phyloP scores from a whole-genome alignment of 2,888 invertebrate species.

The Zhuqinia jingwanae region DNA sequence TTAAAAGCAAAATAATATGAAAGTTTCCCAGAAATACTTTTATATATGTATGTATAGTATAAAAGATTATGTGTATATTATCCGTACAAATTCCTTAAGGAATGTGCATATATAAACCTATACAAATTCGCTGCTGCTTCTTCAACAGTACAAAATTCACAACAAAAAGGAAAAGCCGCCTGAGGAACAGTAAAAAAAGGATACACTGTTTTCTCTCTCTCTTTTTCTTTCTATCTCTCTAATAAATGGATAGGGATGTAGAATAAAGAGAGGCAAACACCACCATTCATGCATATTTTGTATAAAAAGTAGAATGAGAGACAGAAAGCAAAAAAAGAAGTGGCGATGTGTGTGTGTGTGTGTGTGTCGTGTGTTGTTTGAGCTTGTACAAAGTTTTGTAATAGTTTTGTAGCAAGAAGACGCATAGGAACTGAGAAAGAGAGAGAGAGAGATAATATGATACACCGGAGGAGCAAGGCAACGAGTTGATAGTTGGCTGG shows the following conservation, averaged over 20 bases:
- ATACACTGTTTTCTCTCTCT: slow-evolving; percentile 39
- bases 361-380: not conserved
- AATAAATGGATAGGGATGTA: slow-evolving; percentile 51
- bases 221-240: not conserved
- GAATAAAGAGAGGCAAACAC: slow-evolving; percentile 51
- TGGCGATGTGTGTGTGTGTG: slow-evolving; percentile 17
- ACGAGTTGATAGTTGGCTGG: slow-evolving; percentile 30
- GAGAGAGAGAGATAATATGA: too few species aligned
- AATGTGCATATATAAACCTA: not conserved
- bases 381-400: slow-evolving; percentile 1
- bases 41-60: not conserved
- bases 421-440: slow-evolving; percentile 40
- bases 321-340: not conserved
- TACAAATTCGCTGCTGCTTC: slow-evolving; percentile 43
- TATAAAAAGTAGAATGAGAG: not conserved
- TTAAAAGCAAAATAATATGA: too few species aligned
- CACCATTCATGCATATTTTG: slow-evolving; percentile 63
- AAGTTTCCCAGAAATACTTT: too few species aligned
- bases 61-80: not conserved
- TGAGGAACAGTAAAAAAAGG: slow-evolving; percentile 48
- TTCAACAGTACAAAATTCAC: not conserved
- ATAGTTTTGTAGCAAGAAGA: not conserved
- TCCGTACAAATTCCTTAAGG: too few species aligned
- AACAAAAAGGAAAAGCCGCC: slow-evolving; percentile 38
- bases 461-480: not conserved